phyloP scores from a whole-genome alignment of 92 coral and sea anemone species.

The Phenganax subtilis region DNA sequence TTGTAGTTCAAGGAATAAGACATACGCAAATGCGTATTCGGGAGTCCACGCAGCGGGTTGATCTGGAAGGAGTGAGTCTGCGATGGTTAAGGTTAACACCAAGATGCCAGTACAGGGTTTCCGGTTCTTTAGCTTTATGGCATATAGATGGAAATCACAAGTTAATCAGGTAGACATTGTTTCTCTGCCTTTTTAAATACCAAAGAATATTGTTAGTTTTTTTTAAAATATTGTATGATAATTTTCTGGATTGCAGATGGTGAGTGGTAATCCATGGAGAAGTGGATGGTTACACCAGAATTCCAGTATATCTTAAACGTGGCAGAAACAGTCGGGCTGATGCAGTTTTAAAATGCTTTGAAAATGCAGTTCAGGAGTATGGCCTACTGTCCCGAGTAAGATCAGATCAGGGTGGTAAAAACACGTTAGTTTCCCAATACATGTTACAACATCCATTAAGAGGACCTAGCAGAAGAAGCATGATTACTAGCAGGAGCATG shows the following conservation, averaged over 20 bases:
- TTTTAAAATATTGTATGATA: not conserved
- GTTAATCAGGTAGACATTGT: conserved; percentile 40
- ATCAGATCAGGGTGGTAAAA: conserved; percentile 43
- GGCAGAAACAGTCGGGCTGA: conserved; percentile 38
- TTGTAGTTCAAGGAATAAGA: conserved; percentile 39
- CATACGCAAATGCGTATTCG: conserved; percentile 46
- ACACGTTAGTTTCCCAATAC: conserved; percentile 23
- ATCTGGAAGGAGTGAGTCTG: conserved; percentile 45
- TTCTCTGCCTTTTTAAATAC: too few relatives aligned
- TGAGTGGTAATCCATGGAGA: conserved; percentile 47
- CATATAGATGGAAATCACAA: conserved; percentile 58
- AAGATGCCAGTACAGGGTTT: conserved; percentile 42
- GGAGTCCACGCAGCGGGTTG: conserved; percentile 47
- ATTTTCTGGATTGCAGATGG: conserved; percentile 36
- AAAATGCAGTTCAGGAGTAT: conserved; percentile 36
- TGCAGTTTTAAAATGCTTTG: conserved; percentile 29
- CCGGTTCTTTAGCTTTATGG: conserved; percentile 56
- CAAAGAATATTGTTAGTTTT: too few relatives aligned
- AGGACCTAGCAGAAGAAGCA: conserved; percentile 41
- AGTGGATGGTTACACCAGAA: conserved; percentile 38
- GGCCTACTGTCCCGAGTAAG: conserved; percentile 48
- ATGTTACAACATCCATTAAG: conserved; percentile 42
- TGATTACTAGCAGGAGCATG: conserved; percentile 29
- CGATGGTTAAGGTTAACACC: conserved; percentile 51
- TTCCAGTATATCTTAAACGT: conserved; percentile 36